These are phyloP conservation scores for Mirza zaza DNA, from an alignment of 2,113 vertebrate genomes.

Conservation along the genomic window DNA sequence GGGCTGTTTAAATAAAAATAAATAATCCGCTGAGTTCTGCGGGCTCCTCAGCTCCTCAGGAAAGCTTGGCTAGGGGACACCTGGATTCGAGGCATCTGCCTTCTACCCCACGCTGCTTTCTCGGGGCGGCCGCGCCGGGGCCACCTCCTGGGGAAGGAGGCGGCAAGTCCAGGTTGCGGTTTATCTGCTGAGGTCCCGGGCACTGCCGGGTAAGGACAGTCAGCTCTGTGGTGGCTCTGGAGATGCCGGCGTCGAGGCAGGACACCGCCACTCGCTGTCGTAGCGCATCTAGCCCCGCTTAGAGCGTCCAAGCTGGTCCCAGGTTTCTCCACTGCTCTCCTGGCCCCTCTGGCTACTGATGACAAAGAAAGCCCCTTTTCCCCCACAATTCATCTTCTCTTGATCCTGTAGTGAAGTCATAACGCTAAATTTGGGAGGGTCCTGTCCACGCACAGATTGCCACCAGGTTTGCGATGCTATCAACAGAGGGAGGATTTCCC, in stretches of 20 bases:
- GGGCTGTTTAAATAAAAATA: conserved; percentile 65
- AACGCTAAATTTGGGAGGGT: conserved; percentile 72
- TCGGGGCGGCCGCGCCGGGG: background rate
- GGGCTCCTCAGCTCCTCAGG: conserved; percentile 11
- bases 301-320: conserved; percentile 42
- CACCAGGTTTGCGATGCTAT: conserved; percentile 69
- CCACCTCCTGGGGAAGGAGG: conserved; percentile 50
- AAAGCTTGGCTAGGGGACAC: conserved; percentile 51
- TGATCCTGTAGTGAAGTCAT: conserved; percentile 54
- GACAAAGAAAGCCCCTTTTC: conserved; percentile 62
- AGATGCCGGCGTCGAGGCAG: conserved; percentile 52
- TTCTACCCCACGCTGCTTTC: conserved; percentile 28
- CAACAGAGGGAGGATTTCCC: conserved; percentile 65
- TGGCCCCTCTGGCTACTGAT: conserved; percentile 73
- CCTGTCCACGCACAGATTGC: conserved; percentile 56
- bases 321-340: conserved; percentile 68
- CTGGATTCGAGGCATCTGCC: conserved; percentile 38
- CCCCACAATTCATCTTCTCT: conserved; percentile 71
- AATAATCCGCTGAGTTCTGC: conserved; percentile 39
- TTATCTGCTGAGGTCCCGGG: conserved; percentile 58
- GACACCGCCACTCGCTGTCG: background rate
- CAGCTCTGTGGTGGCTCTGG: conserved; percentile 58
- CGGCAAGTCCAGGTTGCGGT: background rate
- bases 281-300: conserved; percentile 25
- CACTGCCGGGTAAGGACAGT: background rate